phyloP scores from a whole-genome alignment of 1,140 invertebrate genomes.

The Coptotermes formosanus region DNA sequence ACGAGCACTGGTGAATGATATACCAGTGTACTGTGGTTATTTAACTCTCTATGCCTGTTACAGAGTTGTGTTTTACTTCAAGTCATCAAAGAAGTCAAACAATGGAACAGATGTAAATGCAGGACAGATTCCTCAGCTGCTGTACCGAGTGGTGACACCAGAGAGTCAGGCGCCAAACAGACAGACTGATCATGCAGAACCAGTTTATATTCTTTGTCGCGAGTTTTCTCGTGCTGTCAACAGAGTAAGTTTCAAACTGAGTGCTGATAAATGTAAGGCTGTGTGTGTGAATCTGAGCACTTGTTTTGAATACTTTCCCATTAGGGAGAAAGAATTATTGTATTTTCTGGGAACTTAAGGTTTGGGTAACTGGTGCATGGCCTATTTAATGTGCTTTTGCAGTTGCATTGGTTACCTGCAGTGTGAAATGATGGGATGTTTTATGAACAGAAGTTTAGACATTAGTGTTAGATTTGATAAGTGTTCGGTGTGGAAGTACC shows the following conservation, averaged over 20 bases:
- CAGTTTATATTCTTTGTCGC: constrained; percentile 70
- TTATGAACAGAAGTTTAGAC: too few species aligned
- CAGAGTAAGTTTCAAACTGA: constrained; percentile 50
- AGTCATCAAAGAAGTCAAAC: constrained; percentile 95
- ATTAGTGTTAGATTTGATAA: too few species aligned
- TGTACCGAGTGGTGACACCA: constrained; percentile 77
- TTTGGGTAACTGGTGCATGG: too few species aligned
- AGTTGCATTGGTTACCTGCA: too few species aligned
- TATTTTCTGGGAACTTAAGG: too few species aligned
- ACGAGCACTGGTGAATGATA: not conserved
- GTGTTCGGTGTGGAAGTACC: too few species aligned
- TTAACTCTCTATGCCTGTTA: constrained; percentile 34
- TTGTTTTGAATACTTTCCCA: too few species aligned
- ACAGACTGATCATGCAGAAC: constrained; percentile 62
- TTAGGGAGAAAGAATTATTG: too few species aligned
- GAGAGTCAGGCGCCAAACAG: constrained; percentile 62
- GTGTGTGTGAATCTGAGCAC: too few species aligned
- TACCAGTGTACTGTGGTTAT: too few species aligned
- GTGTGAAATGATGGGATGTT: too few species aligned
- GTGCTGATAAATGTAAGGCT: constrained; percentile 22
- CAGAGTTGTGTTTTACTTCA: constrained; percentile 90
- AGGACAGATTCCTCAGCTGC: constrained; percentile 92
- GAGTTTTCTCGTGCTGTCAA: constrained; percentile 77
- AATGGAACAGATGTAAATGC: constrained; percentile 99
- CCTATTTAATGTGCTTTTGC: too few species aligned